phyloP scores from a whole-genome alignment of 2,888 invertebrate species.

The Ophraella communa region DNA sequence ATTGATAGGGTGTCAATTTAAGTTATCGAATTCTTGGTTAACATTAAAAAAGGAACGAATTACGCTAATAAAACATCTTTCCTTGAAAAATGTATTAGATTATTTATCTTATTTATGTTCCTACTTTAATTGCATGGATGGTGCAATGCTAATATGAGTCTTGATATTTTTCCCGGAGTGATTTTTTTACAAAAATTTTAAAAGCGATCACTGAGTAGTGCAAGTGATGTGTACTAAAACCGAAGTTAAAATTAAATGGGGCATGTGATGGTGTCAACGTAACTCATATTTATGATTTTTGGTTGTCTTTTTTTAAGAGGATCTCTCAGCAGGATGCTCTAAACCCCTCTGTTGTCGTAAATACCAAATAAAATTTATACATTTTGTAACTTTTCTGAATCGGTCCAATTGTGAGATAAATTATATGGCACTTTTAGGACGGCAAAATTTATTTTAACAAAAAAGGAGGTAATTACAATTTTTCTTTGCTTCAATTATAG shows the following conservation, averaged over 20 bases:
- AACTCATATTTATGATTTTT: constrained; percentile 59
- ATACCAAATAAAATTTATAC: constrained; percentile 19
- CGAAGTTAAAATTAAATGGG: constrained; percentile 60
- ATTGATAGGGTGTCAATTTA: no score
- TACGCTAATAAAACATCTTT: no score
- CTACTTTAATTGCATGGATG: no score
- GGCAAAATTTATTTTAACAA: no score
- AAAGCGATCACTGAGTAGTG: constrained; percentile 36
- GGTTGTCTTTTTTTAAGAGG: constrained; percentile 27
- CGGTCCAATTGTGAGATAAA: constrained; percentile 13
- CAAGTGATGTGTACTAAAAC: constrained; percentile 48
- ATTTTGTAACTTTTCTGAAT: constrained; percentile 22
- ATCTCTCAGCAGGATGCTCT: constrained; percentile 23
- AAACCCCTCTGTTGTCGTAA: constrained; percentile 24
- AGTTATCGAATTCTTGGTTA: no score
- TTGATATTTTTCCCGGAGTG: background rate
- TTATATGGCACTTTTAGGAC: constrained; percentile 13
- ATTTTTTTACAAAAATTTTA: constrained; percentile 29
- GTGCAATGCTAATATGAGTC: no score
- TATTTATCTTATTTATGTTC: no score
- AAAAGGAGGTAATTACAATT: no score
- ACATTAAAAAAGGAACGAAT: no score
- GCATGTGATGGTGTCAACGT: constrained; percentile 60
- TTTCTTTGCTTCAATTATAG: no score
- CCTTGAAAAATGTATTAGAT: no score